Evolutionary conservation across 2,797 vertebrate genomes (phyloP).

Genomic region (Pampus argenteus): DNA sequence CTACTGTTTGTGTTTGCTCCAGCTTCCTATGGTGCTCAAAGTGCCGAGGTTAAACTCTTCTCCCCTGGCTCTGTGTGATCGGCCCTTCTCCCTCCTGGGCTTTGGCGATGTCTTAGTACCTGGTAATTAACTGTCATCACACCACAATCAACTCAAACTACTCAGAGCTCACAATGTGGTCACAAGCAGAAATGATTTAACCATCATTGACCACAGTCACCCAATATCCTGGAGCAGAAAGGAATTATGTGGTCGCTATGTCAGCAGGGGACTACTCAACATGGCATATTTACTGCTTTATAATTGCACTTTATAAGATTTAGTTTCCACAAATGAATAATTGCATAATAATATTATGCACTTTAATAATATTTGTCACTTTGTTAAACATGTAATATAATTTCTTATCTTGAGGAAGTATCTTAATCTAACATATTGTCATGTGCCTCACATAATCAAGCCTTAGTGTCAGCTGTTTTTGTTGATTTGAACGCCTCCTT

Average conservation of each 20-base stretch:
- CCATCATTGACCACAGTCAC: background rate
- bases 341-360: background rate
- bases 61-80: slow-evolving; percentile 91
- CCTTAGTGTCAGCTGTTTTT: background rate
- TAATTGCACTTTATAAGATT: background rate
- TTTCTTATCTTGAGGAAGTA: background rate
- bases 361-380: background rate
- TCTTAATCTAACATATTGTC: background rate
- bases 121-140: slow-evolving; percentile 82
- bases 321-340: background rate
- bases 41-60: slow-evolving; percentile 94
- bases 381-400: background rate
- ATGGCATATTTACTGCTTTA: background rate
- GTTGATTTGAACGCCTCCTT: slow-evolving; percentile 2
- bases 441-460: background rate
- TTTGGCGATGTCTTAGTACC: slow-evolving; percentile 97
- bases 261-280: background rate
- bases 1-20: slow-evolving; percentile 36
- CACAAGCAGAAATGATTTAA: background rate
- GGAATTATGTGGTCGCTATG: background rate
- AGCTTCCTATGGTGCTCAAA: slow-evolving; percentile 99
- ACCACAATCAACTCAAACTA: background rate
- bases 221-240: background rate
- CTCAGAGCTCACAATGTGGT: background rate
- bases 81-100: slow-evolving; percentile 96